A percentile compares a stretch with the other conserved stretches of the same genome.
Conservation (phyloP, 2,888 invertebrate genomes). For the Orthosia gracilis region DNA sequence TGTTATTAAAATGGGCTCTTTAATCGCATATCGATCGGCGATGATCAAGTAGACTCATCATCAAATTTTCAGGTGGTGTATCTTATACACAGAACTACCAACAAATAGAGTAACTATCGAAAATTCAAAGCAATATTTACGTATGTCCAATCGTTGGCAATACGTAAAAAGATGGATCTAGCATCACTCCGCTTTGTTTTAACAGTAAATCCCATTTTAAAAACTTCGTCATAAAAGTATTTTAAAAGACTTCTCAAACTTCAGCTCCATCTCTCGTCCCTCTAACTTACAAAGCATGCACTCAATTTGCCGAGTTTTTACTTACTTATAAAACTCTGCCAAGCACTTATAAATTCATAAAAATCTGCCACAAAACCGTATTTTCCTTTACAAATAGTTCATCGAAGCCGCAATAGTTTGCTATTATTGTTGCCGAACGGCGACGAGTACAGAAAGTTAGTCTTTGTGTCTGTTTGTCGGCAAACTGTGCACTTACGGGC, state of each 20-base stretch:
- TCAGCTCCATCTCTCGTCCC: not conserved
- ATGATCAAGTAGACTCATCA: no score
- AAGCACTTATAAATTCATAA: slow-evolving; percentile 58
- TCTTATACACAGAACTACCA: no score
- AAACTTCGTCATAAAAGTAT: slow-evolving; percentile 19
- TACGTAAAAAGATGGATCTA: not conserved
- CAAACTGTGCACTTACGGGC: slow-evolving; percentile 65
- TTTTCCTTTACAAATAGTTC: slow-evolving; percentile 45
- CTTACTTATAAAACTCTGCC: slow-evolving; percentile 26
- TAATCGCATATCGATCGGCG: no score
- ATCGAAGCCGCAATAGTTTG: slow-evolving; percentile 59
- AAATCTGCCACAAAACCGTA: slow-evolving; percentile 35
- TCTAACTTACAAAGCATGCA: slow-evolving; percentile 44
- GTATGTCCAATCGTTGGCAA: not conserved
- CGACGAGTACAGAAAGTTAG: slow-evolving; percentile 58
- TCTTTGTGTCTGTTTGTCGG: slow-evolving; percentile 54
- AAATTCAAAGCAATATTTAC: no score
- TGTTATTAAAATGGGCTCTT: no score
- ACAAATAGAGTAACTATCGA: no score
- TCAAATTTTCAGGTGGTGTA: no score
- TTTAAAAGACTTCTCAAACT: slow-evolving; percentile 37
- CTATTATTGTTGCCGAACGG: slow-evolving; percentile 45
- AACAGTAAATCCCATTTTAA: not conserved
- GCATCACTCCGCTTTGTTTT: not conserved
- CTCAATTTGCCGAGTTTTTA: slow-evolving; percentile 35